Evolutionary conservation across 2,797 vertebrate species (phyloP).

Genomic region (Scomberomorus guttatus): DNA sequence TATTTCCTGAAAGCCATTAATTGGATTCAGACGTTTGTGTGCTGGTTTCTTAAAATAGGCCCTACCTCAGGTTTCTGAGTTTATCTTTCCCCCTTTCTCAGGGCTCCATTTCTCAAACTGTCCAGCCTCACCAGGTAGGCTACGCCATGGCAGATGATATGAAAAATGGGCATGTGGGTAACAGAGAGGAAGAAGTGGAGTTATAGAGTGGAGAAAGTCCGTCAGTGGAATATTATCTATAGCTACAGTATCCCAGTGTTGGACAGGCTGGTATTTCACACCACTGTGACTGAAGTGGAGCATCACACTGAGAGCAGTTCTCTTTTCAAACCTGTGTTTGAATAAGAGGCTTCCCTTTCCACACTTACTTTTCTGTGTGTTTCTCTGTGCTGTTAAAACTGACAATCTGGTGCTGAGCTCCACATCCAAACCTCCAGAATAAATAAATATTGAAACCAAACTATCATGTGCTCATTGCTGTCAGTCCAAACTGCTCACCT

Average conservation of each 20-base stretch:
- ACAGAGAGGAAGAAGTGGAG: constrained; percentile 17
- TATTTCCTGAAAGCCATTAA: constrained; percentile 5
- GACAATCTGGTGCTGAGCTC: constrained; percentile 50
- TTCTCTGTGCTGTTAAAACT: constrained; percentile 61
- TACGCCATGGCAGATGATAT: not conserved
- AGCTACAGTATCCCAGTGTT: constrained; percentile 16
- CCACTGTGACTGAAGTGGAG: constrained; percentile 50
- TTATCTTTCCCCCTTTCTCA: not conserved
- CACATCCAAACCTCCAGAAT: constrained; percentile 23
- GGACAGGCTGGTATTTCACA: constrained; percentile 70
- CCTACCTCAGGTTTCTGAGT: not conserved
- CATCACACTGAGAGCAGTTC: constrained; percentile 37
- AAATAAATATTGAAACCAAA: constrained; percentile 37
- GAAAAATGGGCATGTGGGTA: not conserved
- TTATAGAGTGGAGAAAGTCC: constrained; percentile 19
- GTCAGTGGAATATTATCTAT: constrained; percentile 16
- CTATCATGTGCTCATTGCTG: constrained; percentile 28
- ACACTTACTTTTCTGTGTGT: constrained; percentile 34
- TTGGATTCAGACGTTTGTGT: constrained; percentile 19
- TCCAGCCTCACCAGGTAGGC: not conserved
- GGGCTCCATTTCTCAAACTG: not conserved
- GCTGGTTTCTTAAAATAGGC: constrained; percentile 6
- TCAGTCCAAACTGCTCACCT: not conserved
- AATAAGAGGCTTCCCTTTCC: constrained; percentile 45
- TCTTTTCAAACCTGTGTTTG: constrained; percentile 51